Evolutionary conservation across 2,888 invertebrate species (phyloP).

Genomic region (Allygus modestus): DNA sequence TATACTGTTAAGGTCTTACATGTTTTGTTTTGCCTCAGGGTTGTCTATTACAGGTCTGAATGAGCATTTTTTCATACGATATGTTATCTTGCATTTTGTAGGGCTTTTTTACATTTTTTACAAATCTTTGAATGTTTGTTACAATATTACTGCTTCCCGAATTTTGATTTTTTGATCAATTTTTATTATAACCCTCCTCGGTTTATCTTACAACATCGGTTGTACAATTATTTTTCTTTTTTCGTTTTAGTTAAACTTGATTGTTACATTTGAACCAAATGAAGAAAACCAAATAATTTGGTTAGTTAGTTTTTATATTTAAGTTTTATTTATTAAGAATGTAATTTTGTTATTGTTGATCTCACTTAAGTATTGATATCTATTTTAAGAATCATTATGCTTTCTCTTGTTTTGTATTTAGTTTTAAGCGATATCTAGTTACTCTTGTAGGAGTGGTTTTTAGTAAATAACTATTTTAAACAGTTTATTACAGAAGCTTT

Average conservation of each 20-base stretch:
- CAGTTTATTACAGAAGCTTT: neutral
- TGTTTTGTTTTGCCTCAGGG: no score
- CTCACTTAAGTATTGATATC: conserved; percentile 53
- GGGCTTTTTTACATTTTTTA: no score
- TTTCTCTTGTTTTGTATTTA: conserved; percentile 37
- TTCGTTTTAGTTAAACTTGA: conserved; percentile 31
- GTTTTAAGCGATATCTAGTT: neutral
- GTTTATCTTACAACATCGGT: neutral
- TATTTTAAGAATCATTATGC: conserved; percentile 32
- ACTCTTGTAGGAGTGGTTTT: neutral
- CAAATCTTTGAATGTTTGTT: no score
- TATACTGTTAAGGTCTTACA: no score
- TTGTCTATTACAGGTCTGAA: no score
- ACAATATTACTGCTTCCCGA: neutral
- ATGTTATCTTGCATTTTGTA: no score
- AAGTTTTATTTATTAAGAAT: conserved; percentile 57
- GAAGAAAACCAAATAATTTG: conserved; percentile 60
- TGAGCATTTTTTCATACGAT: no score
- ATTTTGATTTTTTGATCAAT: neutral
- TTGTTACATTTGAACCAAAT: conserved; percentile 57
- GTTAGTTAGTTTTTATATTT: conserved; percentile 55
- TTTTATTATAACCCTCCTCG: conserved; percentile 16
- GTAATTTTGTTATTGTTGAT: conserved; percentile 60
- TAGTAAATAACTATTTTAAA: neutral
- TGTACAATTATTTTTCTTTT: conserved; percentile 1